Base-by-base conservation (phyloP, 1,140 invertebrate genomes). In the Cyphomyrmex costatus region DNA sequence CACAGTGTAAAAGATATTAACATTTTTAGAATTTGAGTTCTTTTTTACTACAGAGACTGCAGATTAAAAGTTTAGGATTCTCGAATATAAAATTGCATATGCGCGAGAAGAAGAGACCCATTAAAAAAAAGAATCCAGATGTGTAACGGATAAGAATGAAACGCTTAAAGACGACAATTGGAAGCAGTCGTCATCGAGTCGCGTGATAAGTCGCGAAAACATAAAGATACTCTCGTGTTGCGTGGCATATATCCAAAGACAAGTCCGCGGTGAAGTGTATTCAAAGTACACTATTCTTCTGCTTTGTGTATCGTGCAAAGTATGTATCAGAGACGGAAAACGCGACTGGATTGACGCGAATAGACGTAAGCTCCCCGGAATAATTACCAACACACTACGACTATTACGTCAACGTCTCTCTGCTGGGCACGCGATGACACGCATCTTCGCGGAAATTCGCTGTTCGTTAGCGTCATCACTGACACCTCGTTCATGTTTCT, bases 371-470 rank as follows among this genome's bases (percentile, higher is more conserved):
- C 71, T 53, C 63, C 36, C 49, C 61, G 46, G 42, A 70, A 89
- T 89, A 90, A 90, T 90, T 89, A 85, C 53, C n/a, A 61, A 74
- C 61, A 73, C 49, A 21, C 24, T 30, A 30, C 49, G 53, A 63
- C 33, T 60, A 65, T 90, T 87, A 89, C 88, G 66, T 89, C 89
- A 90, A 36, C 51, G 24, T 74, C 36, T 42, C 36, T 12, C n/a
- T n/a, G 56, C 3, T 51, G 42, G 49, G 63, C 70, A 61, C 77
- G 58, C 51, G 56, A 83, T 84, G 84, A 68, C 27, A 53, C 73
- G 24, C 78, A 51, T 30, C 66, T 80, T 70, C 56, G 42, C 66
- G 78, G 89, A 86, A 90, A 87, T 84, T 60, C 53, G 58, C 36
- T n/a, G 19, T 56, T 53, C 53, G 53, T 73, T 84, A 61, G 46